A percentile compares a stretch with the other conserved stretches of the same genome.
These are phyloP conservation scores for Simalia tracyae DNA, from an alignment of 2,797 vertebrate species.

Conservation along the genomic window DNA sequence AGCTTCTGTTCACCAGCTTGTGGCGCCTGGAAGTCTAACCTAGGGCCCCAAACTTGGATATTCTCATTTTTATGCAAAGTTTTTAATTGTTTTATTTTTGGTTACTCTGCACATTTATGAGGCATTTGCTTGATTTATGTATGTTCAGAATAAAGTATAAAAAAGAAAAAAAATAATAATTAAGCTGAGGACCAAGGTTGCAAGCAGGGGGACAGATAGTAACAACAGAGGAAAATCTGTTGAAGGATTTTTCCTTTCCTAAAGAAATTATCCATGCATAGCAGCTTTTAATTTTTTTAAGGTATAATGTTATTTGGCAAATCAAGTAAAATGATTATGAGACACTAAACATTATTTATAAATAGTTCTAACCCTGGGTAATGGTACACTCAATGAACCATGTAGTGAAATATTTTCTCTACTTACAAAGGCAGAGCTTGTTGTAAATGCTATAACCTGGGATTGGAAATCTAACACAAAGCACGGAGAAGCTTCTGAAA, in stretches of 20 bases:
- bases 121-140: not conserved
- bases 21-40: not conserved
- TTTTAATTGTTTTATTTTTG: not conserved
- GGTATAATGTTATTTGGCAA: slow-evolving; percentile 1
- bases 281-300: not conserved
- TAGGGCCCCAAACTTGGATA: not conserved
- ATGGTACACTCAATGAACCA: not conserved
- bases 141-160: not conserved
- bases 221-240: not conserved
- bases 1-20: not conserved
- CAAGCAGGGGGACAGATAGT: not conserved
- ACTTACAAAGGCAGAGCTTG: slow-evolving; percentile 10
- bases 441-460: not conserved
- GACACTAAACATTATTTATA: slow-evolving; percentile 10
- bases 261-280: slow-evolving; percentile 12
- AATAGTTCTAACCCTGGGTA: not conserved
- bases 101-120: not conserved
- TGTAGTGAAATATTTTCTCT: slow-evolving; percentile 18
- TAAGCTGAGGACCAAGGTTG: not conserved
- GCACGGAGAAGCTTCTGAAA: not conserved
- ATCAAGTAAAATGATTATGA: not conserved
- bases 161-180: not conserved
- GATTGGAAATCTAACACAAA: not conserved
- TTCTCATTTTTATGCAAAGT: not conserved
- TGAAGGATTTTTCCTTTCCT: not conserved